Evolutionary conservation across 1,140 invertebrate species (phyloP), one percentile per base, ranked within the genome.

Genomic region (Gerris buenoi): DNA sequence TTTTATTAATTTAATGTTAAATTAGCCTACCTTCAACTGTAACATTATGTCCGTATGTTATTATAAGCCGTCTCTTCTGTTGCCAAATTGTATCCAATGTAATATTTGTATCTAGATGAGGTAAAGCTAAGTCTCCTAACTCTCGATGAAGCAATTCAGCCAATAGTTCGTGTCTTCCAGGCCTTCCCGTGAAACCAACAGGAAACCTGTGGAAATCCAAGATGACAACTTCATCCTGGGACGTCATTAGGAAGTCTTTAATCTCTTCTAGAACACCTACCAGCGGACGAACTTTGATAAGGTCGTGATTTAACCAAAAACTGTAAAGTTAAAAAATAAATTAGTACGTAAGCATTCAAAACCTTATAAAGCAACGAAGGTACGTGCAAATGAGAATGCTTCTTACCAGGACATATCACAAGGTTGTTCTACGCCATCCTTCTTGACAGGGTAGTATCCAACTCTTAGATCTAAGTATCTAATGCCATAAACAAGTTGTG

Each of bases 401-500:
- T 46, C 33, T 46, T 46, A 46, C 58, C 58, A 60, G 5, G 15
- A 25, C 15, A 22, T 15, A 15, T 22, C 23, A 25, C 58, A 60
- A 60, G 58, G 29, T 18, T 27, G 23, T 27, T 68, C 69, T 26
- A 68, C 60, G 1, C 63, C 46, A 63, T 72, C 73, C 3, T 73
- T 75, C 62, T 75, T 77, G 1, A 70, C 66, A 0, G 77, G 70
- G 65, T 83, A 83, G 72, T 79, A 84, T 66, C 84, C 84, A 65
- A 88, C 79, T 68, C 88, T 83, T 23, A 93, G 81, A 76, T 93
- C 89, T 25, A 93, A 78, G 74, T 90, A 91, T 71, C 90, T 79
- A 72, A 90, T 85, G 27, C 90, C 89, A 73, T 89, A 86, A 1
- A 89, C 84, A 15, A 92, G 78, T 74, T 91, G 89, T 0, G 82